phyloP scores from a whole-genome alignment of 2,888 invertebrate genomes.

The Macropis europaea region DNA sequence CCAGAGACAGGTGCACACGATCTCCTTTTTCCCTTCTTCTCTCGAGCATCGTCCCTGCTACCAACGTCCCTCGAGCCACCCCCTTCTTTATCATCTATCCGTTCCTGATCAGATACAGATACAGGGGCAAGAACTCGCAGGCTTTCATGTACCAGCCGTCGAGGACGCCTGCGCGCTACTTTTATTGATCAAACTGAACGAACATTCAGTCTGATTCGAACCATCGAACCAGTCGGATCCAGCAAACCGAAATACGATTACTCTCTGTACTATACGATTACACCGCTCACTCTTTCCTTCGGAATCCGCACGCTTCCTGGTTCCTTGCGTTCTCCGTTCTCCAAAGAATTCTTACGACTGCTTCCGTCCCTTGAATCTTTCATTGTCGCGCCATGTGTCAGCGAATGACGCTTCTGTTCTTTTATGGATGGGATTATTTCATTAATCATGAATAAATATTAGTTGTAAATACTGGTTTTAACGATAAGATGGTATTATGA shows the following conservation, averaged over 20 bases:
- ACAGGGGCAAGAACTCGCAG: constrained; percentile 39
- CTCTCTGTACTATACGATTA: constrained; percentile 27
- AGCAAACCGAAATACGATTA: constrained; percentile 57
- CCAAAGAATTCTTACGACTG: no score
- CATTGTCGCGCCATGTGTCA: no score
- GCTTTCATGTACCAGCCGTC: constrained; percentile 32
- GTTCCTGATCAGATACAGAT: constrained; percentile 46
- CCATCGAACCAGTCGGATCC: constrained; percentile 68
- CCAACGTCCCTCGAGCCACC: neutral
- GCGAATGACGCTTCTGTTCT: no score
- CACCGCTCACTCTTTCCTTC: constrained; percentile 5
- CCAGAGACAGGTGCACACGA: neutral
- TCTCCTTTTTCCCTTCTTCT: neutral
- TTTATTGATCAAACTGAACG: constrained; percentile 69
- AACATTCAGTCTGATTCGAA: constrained; percentile 67
- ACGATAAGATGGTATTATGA: no score
- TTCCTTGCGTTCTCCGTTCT: no score
- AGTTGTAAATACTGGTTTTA: no score
- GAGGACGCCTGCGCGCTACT: constrained; percentile 67
- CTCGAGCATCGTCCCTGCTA: neutral
- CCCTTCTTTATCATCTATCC: constrained; percentile 40
- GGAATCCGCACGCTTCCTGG: neutral
- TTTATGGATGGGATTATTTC: no score
- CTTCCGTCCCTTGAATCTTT: no score
- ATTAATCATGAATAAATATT: no score